A percentile compares a stretch with the other conserved stretches of the same genome.
Conservation (phyloP, 2,797 vertebrate genomes). For the Gambelia wislizenii region DNA sequence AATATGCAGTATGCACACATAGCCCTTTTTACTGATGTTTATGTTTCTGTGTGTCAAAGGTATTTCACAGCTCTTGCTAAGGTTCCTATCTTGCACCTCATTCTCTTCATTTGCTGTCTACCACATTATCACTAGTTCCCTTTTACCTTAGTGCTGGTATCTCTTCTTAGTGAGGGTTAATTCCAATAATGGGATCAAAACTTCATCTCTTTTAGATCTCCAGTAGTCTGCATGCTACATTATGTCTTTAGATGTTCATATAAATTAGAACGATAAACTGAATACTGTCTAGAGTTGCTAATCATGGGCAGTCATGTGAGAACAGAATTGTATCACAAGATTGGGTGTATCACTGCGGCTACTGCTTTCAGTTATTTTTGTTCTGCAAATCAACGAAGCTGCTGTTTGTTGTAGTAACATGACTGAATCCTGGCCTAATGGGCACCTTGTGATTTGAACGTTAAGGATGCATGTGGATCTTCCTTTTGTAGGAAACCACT, state of each 20-base stretch:
- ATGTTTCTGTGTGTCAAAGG: too few relatives aligned
- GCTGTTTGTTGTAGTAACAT: neutral
- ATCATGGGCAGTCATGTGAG: conserved; percentile 13
- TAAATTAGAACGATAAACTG: neutral
- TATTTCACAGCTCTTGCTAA: neutral
- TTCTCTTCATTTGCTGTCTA: neutral
- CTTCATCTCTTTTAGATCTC: neutral
- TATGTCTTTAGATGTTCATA: neutral
- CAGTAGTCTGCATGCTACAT: neutral
- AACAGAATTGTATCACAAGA: neutral
- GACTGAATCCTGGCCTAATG: rapidly evolving
- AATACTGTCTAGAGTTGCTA: neutral
- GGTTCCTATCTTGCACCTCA: neutral
- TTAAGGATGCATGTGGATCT: neutral
- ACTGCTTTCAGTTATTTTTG: neutral
- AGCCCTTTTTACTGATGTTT: neutral
- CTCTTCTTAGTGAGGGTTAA: neutral
- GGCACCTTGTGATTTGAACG: neutral
- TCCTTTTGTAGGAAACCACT: conserved; percentile 39
- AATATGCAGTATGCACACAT: neutral
- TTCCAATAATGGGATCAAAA: neutral
- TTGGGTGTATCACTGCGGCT: neutral
- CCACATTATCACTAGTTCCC: too few relatives aligned
- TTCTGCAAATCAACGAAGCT: neutral
- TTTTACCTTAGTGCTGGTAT: neutral